Evolutionary conservation across 2,113 vertebrate genomes (phyloP), one percentile per base, ranked within the genome.

Genomic region (Podilymbus podiceps): DNA sequence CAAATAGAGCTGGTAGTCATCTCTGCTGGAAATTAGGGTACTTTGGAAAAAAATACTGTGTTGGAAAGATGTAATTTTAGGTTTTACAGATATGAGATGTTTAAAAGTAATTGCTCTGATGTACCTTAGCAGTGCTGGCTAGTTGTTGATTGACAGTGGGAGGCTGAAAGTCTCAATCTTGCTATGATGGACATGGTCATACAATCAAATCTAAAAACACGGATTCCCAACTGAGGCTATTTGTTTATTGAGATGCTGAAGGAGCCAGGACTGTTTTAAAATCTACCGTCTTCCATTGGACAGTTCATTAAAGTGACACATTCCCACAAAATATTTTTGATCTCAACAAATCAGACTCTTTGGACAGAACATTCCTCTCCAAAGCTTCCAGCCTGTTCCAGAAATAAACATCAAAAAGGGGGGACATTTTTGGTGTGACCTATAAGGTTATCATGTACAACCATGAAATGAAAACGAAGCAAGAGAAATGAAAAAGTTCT

Each of bases 351-450:
- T 95, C 78, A 88, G 42, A 15, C 24, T 75, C 64, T 90, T 76
- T 90, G 82, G 92, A 95, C 63, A 88, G 74, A 91, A 93, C 63
- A 95, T 88, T 95, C 67, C 28, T 69, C 67, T 93, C 53, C 67
- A 91, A 11, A 85, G 74, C 74, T 88, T 93, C 62, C 71, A 93
- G 62, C 35, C 66, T 52, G 31, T 50, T 93, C 91, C 94, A 96
- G 66, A 93, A 95, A 95, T 69, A 96, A 93, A 95, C 92, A 95
- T 85, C 89, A 95, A 79, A 89, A 94, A 82, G 42, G 14, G 52
- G 63, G 59, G 27, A 86, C 60, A 72, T 96, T 87, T 90, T 77
- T 89, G 40, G 77, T 49, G 24, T 1, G 69, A 95, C 86, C 64
- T 58, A n/a, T 28, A 47, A 90, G 76, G 76, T 89, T 96, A 96